These are phyloP conservation scores for Dasyurus viverrinus DNA, from an alignment of 2,113 vertebrate species.

Conservation along the genomic window DNA sequence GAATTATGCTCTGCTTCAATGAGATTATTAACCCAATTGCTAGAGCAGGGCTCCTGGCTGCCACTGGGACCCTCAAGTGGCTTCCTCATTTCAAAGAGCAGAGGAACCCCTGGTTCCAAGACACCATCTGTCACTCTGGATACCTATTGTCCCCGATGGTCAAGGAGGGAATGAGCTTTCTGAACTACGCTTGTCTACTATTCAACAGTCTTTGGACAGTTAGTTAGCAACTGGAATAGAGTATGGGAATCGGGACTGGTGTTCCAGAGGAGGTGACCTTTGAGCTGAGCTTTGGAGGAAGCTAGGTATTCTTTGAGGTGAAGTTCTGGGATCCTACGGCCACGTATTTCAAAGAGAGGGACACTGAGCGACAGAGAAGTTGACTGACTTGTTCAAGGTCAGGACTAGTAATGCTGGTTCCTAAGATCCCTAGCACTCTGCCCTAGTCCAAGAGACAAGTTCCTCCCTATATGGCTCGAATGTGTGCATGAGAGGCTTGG, in stretches of 20 bases:
- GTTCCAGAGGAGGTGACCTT: not conserved
- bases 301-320: not conserved
- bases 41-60: not conserved
- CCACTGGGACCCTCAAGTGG: not conserved
- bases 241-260: not conserved
- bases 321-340: not conserved
- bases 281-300: not conserved
- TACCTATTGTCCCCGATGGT: not conserved
- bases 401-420: not conserved
- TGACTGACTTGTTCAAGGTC: not conserved
- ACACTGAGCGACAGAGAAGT: not conserved
- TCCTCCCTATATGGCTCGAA: not conserved
- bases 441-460: not conserved
- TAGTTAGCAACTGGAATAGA: not conserved
- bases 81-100: not conserved
- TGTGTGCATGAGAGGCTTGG: not conserved
- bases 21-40: conserved; percentile 15
- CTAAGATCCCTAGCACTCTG: not conserved
- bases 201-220: not conserved
- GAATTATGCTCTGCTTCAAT: not conserved
- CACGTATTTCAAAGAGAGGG: not conserved
- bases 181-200: not conserved
- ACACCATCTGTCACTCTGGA: not conserved
- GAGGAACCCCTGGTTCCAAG: not conserved
- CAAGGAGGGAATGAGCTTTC: not conserved